Base-by-base conservation (phyloP, 2,113 vertebrate genomes). In the Nestor notabilis region DNA sequence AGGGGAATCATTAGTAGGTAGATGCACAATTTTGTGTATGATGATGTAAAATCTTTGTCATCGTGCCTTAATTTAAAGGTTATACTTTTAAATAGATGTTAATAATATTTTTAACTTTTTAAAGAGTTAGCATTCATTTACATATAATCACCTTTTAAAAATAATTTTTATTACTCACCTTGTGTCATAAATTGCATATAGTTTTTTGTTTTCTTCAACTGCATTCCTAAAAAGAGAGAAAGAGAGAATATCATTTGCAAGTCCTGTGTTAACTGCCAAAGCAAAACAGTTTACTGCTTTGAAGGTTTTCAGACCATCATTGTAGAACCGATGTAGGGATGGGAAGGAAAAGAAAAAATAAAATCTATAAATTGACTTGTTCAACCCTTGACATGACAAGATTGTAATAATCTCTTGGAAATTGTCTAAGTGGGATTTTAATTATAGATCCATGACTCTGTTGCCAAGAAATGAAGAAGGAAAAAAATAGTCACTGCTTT, bases 181-280 rank as follows among this genome's bases (percentile, higher is more conserved):
- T 47, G 99, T 99, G 69, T 99, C 99, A 91, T 99, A 99, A 98
- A 99, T 99, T 79, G 98, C 98, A 79, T 99, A 99, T n/a, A 99
- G 96, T 96, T 99, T 99, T 94, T 99, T 99, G 97, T 99, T 99
- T 96, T 99, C 99, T 94, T 99, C 98, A 72, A 99, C 98, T 49
- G 99, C 99, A 61, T 99, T 99, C 99, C 99, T 99, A 97, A 65
- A 97, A 98, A 98, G 97, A 81, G 97, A 97, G 86, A 97, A 58
- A 91, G 39, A 97, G 60, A 97, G 27, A 80, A 50, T 91, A 82
- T 96, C 29, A 95, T 74, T 91, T 80, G 9, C 24, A 64, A 68
- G 47, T 7, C 29, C 71, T 35, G 15, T 64, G 35, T 70, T 33
- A 28, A 16, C 33, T 66, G 55, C 24, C 87, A 70, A 83, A 82